These are phyloP conservation scores for Columbina picui DNA, from an alignment of 2,113 vertebrate species.

Conservation along the genomic window DNA sequence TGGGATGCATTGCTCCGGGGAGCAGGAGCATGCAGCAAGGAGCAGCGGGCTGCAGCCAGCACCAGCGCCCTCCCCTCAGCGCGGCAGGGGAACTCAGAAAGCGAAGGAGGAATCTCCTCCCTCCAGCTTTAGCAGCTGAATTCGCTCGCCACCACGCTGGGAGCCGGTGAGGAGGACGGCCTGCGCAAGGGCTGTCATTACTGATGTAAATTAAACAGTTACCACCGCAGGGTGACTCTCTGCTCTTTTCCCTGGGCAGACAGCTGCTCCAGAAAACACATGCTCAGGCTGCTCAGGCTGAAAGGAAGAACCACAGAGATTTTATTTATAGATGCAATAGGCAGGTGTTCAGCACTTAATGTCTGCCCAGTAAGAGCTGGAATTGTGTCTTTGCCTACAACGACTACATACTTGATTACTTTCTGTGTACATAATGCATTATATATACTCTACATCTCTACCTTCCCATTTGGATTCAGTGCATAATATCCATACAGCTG, in stretches of 20 bases:
- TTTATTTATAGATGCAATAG: conserved; percentile 60
- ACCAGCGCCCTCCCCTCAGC: neutral
- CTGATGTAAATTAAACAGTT: conserved; percentile 67
- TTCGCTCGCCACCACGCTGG: conserved; percentile 21
- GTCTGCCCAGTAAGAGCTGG: conserved; percentile 18
- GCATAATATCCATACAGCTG: neutral
- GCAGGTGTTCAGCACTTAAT: conserved; percentile 27
- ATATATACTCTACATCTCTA: neutral
- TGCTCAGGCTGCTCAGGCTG: conserved; percentile 17
- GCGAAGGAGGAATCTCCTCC: conserved; percentile 2
- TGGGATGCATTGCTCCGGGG: neutral
- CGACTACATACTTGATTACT: conserved; percentile 37
- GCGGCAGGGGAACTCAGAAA: fast-evolving
- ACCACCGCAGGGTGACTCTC: conserved; percentile 63
- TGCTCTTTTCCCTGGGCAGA: conserved; percentile 52
- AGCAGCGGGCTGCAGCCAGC: neutral
- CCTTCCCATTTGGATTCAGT: conserved; percentile 3
- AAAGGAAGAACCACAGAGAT: conserved; percentile 8
- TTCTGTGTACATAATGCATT: conserved; percentile 8
- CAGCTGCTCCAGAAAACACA: conserved; percentile 69
- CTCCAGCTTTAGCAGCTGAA: conserved; percentile 31
- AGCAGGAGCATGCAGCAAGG: fast-evolving
- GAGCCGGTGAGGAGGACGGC: neutral
- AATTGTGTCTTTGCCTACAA: conserved; percentile 30
- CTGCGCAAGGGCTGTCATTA: conserved; percentile 6